Evolutionary conservation across 1,140 invertebrate species (phyloP).

Genomic region (Chymomyza costata): DNA sequence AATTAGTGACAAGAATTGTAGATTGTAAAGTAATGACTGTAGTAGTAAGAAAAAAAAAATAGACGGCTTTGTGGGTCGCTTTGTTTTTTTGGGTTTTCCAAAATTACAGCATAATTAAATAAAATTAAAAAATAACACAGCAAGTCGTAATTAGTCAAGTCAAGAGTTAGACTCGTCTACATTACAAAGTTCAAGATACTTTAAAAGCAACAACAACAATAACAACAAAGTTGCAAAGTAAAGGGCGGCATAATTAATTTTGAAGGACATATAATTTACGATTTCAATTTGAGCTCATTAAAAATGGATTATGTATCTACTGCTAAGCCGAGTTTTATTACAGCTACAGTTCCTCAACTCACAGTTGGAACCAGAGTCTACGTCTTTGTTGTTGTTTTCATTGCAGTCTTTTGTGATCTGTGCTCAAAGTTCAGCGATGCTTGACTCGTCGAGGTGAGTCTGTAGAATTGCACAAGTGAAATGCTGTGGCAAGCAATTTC

Average conservation of each 20-base stretch:
- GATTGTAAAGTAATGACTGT: neutral
- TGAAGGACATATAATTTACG: too few relatives aligned
- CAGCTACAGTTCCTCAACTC: constrained; percentile 4
- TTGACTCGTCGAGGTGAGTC: constrained; percentile 1
- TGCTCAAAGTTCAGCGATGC: neutral
- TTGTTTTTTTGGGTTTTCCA: neutral
- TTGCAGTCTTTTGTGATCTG: neutral
- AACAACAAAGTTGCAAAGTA: too few relatives aligned
- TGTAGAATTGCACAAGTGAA: constrained; percentile 17
- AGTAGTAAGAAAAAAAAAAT: too few relatives aligned
- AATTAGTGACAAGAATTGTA: constrained; percentile 3
- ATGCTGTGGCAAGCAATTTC: constrained; percentile 25
- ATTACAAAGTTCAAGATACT: too few relatives aligned
- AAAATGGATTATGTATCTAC: too few relatives aligned
- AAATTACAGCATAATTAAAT: constrained; percentile 1
- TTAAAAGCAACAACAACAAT: too few relatives aligned
- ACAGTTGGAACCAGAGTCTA: neutral
- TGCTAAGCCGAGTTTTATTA: constrained; percentile 1
- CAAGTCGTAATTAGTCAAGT: neutral
- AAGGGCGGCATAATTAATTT: too few relatives aligned
- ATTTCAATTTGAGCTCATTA: too few relatives aligned
- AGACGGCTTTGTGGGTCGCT: neutral
- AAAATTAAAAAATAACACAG: too few relatives aligned
- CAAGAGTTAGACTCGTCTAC: too few relatives aligned
- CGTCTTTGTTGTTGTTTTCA: constrained; percentile 3